phyloP scores from a whole-genome alignment of 2,113 vertebrate genomes.

The Gadus macrocephalus region DNA sequence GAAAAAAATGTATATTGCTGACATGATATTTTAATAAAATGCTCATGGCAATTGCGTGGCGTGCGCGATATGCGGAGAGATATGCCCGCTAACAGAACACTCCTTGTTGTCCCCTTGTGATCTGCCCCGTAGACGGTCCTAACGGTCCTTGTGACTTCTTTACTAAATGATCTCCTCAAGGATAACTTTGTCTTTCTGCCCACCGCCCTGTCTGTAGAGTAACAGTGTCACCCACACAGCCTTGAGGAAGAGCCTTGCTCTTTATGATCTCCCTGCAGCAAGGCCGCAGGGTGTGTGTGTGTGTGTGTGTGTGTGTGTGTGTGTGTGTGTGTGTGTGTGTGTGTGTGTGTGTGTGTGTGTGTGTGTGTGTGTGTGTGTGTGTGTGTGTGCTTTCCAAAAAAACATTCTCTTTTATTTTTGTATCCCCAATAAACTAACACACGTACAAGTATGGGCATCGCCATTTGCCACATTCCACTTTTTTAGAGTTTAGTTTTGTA shows the following conservation, averaged over 20 bases:
- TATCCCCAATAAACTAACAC: slow-evolving; percentile 16
- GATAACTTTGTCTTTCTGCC: slow-evolving; percentile 27
- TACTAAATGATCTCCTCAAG: slow-evolving; percentile 34
- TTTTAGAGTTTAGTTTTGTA: slow-evolving; percentile 57
- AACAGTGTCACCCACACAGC: slow-evolving; percentile 25
- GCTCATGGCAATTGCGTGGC: slow-evolving; percentile 64
- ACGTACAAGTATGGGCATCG: slow-evolving; percentile 32
- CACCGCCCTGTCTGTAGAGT: slow-evolving; percentile 33
- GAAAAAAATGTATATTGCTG: slow-evolving; percentile 46
- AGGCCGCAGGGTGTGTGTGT: slow-evolving; percentile 31
- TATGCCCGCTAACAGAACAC: no score
- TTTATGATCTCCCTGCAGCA: slow-evolving; percentile 38
- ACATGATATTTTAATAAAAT: slow-evolving; percentile 64
- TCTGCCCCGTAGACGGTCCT: slow-evolving; percentile 32
- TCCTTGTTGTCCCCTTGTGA: slow-evolving; percentile 28
- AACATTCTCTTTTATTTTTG: no score
- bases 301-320: no score
- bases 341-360: no score
- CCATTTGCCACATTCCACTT: slow-evolving; percentile 59
- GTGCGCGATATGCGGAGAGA: slow-evolving; percentile 43
- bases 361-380: no score
- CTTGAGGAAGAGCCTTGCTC: slow-evolving; percentile 26
- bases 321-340: no score
- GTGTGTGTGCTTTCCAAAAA: no score
- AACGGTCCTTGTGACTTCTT: slow-evolving; percentile 14